A percentile compares a stretch with the other conserved stretches of the same genome.
Evolutionary conservation across 2,888 invertebrate genomes (phyloP).

Genomic region (Argyresthia goedartella): DNA sequence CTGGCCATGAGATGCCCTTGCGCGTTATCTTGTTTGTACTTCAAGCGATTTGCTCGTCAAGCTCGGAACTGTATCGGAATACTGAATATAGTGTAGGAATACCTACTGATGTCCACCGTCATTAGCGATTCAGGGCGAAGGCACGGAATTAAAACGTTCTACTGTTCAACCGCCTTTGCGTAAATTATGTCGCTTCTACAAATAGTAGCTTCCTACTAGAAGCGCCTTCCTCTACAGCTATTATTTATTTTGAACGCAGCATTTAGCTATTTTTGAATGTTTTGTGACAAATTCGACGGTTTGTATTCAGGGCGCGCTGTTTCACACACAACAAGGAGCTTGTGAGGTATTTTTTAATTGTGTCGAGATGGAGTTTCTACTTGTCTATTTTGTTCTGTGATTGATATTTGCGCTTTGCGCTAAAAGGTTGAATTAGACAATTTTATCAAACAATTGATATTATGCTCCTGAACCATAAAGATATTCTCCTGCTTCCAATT

Average conservation of each 20-base stretch:
- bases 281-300: background rate
- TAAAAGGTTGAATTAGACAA: no score
- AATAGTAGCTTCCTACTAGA: constrained; percentile 4
- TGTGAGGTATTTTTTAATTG: no score
- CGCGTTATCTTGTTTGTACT: constrained; percentile 40
- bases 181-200: constrained; percentile 5
- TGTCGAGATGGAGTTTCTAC: background rate
- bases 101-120: constrained; percentile 51
- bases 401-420: background rate
- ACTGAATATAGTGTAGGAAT: no score
- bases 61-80: constrained; percentile 17
- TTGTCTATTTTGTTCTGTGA: background rate
- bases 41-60: constrained; percentile 57
- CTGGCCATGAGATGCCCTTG: constrained; percentile 55
- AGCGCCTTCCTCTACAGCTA: background rate
- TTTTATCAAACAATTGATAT: no score
- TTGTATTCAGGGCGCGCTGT: background rate
- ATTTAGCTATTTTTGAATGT: background rate
- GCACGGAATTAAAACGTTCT: constrained; percentile 56
- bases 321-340: background rate
- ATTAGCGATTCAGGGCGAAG: constrained; percentile 54
- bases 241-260: background rate
- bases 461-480: no score
- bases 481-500: no score
- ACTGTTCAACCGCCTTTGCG: constrained; percentile 40